phyloP scores from a whole-genome alignment of 2,888 invertebrate species.

The Hoplodrina blanda region DNA sequence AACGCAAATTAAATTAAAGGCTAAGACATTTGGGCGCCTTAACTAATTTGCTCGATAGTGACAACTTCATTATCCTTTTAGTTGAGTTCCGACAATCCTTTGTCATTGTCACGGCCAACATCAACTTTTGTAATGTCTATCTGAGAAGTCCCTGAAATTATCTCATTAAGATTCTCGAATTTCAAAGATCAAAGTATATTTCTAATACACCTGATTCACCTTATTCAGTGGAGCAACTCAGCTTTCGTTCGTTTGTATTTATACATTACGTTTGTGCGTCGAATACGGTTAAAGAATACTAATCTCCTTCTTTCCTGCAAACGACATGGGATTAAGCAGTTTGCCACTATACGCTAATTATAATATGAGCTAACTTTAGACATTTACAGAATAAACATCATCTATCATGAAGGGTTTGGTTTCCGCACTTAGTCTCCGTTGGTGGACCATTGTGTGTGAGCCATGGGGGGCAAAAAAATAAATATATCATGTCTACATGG shows the following conservation, averaged over 20 bases:
- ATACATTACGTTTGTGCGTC: conserved; percentile 33
- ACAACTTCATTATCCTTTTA: conserved; percentile 68
- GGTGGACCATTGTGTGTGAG: too few species aligned
- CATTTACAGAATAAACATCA: background rate
- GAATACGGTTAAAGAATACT: conserved; percentile 43
- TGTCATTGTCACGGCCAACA: conserved; percentile 58
- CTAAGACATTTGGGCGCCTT: conserved; percentile 62
- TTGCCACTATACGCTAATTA: conserved; percentile 17
- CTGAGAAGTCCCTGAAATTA: background rate
- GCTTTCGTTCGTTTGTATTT: conserved; percentile 38
- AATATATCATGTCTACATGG: background rate
- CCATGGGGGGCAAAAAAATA: too few species aligned
- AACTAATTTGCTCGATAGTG: conserved; percentile 68
- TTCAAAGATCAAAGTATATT: background rate
- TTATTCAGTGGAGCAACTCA: conserved; percentile 11
- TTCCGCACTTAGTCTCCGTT: too few species aligned
- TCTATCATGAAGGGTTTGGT: too few species aligned
- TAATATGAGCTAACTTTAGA: conserved; percentile 22
- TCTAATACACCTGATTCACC: conserved; percentile 32
- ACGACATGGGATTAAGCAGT: conserved; percentile 27
- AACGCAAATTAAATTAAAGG: conserved; percentile 68
- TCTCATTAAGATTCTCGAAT: conserved; percentile 15
- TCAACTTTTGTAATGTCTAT: conserved; percentile 44
- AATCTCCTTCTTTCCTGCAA: conserved; percentile 40
- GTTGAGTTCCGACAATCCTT: conserved; percentile 61